phyloP scores from a whole-genome alignment of 92 coral and sea anemone species.

The Zoanthus sansibaricus region DNA sequence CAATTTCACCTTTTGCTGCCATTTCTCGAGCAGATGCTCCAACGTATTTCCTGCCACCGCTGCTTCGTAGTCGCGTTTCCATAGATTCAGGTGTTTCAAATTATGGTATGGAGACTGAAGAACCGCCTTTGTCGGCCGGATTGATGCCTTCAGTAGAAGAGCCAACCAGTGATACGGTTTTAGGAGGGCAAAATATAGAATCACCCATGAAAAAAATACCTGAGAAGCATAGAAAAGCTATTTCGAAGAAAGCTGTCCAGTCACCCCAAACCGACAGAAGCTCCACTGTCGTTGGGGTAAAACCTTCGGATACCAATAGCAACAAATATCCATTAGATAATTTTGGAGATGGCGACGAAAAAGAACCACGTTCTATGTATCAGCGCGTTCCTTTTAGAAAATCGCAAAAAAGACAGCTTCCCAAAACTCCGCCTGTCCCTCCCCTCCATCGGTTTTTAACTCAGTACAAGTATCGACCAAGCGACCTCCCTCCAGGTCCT shows the following conservation, averaged over 20 bases:
- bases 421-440: conserved; percentile 24
- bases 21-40: conserved; percentile 10
- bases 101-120: not conserved
- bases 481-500: not conserved
- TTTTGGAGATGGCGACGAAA: not conserved
- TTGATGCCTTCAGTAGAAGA: not conserved
- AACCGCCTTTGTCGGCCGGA: not conserved
- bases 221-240: not conserved
- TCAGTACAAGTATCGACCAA: not conserved
- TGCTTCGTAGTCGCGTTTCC: not conserved
- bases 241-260: not conserved
- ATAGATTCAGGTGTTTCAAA: conserved; percentile 10
- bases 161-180: not conserved
- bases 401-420: conserved; percentile 29
- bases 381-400: conserved; percentile 22
- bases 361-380: not conserved
- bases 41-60: conserved; percentile 37
- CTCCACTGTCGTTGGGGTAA: not conserved
- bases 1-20: conserved; percentile 4
- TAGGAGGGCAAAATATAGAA: not conserved
- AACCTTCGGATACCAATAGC: not conserved
- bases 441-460: conserved; percentile 14
- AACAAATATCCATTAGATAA: not conserved
- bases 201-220: not conserved
- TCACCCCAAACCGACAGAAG: not conserved